A percentile compares a stretch with the other conserved stretches of the same genome.
Conservation (phyloP, 2,888 invertebrate species). For the Thumatha senex region DNA sequence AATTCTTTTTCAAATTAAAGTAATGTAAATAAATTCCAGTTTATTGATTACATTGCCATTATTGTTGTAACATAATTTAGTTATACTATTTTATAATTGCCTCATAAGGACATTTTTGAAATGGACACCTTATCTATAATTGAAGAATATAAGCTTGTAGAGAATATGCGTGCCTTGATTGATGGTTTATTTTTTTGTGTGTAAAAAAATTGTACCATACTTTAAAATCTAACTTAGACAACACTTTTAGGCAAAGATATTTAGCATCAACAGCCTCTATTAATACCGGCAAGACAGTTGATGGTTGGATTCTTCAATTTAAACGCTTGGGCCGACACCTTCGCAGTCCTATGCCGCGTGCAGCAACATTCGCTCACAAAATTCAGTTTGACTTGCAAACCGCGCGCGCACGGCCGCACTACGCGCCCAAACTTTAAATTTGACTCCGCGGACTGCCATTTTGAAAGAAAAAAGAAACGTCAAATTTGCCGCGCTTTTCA, state of each 20-base stretch:
- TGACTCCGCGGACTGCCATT: slow-evolving; percentile 55
- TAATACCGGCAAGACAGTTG: slow-evolving; percentile 30
- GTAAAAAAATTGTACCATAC: not conserved
- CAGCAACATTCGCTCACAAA: slow-evolving; percentile 72
- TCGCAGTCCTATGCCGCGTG: slow-evolving; percentile 64
- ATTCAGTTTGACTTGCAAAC: slow-evolving; percentile 76
- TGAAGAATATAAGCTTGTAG: no score
- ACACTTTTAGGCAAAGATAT: slow-evolving; percentile 10
- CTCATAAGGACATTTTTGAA: no score
- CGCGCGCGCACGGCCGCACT: slow-evolving; percentile 76
- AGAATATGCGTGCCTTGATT: no score
- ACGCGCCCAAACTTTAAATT: slow-evolving; percentile 74
- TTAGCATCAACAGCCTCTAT: slow-evolving; percentile 31
- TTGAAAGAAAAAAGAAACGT: slow-evolving; percentile 43
- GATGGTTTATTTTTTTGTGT: no score
- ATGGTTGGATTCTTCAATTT: slow-evolving; percentile 43
- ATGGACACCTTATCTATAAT: no score
- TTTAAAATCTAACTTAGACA: not conserved
- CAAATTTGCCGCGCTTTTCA: slow-evolving; percentile 38
- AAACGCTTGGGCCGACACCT: slow-evolving; percentile 63
- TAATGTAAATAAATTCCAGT: no score
- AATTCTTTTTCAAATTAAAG: no score
- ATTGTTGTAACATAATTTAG: no score
- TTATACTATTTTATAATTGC: no score
- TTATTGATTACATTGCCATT: no score